Base-by-base conservation (phyloP, 2,888 invertebrate genomes). In the Idaea dimidiata region DNA sequence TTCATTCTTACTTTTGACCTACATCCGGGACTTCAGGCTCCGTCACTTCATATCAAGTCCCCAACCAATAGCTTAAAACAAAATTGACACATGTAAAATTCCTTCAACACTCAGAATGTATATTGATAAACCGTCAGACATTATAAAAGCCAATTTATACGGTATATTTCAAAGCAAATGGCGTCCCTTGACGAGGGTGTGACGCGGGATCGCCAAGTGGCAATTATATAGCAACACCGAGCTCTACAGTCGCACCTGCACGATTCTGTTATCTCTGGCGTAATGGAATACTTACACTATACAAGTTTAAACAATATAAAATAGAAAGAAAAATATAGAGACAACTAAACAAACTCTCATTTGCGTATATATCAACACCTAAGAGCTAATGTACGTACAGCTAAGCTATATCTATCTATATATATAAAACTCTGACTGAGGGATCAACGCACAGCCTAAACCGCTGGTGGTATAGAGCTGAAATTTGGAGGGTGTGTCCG, bases 161-260 rank as follows among this genome's bases (percentile, higher is more conserved):
- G 69, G 73, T 82, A 79, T 86, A 84, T 87, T 86, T 81, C 79
- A 73, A 76, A 79, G 80, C 81, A 79, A 81, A 81, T 80, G 81
- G 80, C 76, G 76, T 71, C 73, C 66, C 70, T 70, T 88, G 89
- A 89, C 82, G 74, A 81, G 89, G 89, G 89, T 89, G 74, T 81
- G 89, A 89, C 88, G 75, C 64, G 82, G 86, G 84, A 80, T 79
- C 74, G 79, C 74, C 70, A 76, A 79, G 79, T 81, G 78, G 78
- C 86, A 87, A 88, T 88, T 87, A 87, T 82, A 80, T 75, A 71
- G 73, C 72, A 70, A 72, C 68, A 69, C 73, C 62, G 65, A 68
- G 60, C 31, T 59, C 64, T 61, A 56, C 54, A 67, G 72, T 72
- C 79, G 74, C 78, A 80, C 79, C 79, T 79, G 77, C 68, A 66